phyloP scores from a whole-genome alignment of 2,113 vertebrate genomes.

The Anoplopoma fimbria region DNA sequence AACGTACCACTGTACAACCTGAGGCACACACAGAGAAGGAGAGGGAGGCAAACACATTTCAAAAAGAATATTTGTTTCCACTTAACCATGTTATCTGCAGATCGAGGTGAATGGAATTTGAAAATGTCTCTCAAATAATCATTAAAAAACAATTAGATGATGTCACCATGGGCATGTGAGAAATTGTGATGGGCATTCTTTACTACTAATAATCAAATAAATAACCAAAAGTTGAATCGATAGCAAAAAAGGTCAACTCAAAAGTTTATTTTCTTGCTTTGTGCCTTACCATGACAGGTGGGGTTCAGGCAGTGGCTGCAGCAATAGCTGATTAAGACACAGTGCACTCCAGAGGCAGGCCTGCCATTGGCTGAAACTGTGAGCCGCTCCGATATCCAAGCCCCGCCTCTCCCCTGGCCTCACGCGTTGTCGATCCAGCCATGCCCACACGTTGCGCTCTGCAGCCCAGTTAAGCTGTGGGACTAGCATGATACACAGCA shows the following conservation, averaged over 20 bases:
- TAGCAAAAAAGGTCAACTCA: not conserved
- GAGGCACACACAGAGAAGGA: slow-evolving; percentile 11
- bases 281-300: slow-evolving; percentile 86
- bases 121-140: not conserved
- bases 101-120: no score
- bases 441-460: slow-evolving; percentile 49
- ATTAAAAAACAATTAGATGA: not conserved
- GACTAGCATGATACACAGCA: slow-evolving; percentile 28
- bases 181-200: not conserved
- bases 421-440: slow-evolving; percentile 71
- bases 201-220: not conserved
- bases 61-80: not conserved
- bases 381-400: slow-evolving; percentile 85
- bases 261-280: not conserved
- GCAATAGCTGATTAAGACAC: slow-evolving; percentile 91
- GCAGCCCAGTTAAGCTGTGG: slow-evolving; percentile 54
- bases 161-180: not conserved
- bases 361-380: slow-evolving; percentile 94
- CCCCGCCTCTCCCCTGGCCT: slow-evolving; percentile 56
- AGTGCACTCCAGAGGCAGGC: slow-evolving; percentile 90
- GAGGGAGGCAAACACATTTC: not conserved
- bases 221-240: not conserved
- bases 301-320: slow-evolving; percentile 86
- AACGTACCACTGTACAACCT: slow-evolving; percentile 93
- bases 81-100: not conserved